These are phyloP conservation scores for Phorcus lineatus DNA, from an alignment of 2,888 invertebrate species.

Conservation along the genomic window DNA sequence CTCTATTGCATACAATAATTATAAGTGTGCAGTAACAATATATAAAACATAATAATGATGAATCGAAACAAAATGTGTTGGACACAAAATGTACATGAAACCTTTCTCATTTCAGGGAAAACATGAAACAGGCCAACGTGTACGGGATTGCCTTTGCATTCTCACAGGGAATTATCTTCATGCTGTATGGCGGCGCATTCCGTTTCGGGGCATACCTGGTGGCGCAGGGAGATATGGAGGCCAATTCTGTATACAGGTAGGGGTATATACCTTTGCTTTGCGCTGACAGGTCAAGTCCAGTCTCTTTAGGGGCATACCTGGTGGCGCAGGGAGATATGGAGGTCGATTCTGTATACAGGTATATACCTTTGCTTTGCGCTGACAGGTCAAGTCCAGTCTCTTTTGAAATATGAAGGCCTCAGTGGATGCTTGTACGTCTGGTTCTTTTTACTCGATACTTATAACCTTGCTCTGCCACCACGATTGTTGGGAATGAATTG, in stretches of 20 bases:
- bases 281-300: constrained; percentile 28
- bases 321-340: constrained; percentile 57
- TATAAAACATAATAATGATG: too few relatives aligned
- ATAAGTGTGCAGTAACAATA: too few relatives aligned
- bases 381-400: constrained; percentile 43
- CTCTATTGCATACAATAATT: too few relatives aligned
- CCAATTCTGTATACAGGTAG: constrained; percentile 64
- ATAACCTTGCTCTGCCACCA: too few relatives aligned
- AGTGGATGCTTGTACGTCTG: too few relatives aligned
- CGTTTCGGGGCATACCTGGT: constrained; percentile 67
- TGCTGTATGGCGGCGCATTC: constrained; percentile 64
- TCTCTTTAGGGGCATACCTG: constrained; percentile 66
- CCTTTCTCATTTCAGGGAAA: constrained; percentile 45
- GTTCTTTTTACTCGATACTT: too few relatives aligned
- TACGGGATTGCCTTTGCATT: constrained; percentile 57
- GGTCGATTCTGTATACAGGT: constrained; percentile 61
- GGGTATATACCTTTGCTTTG: neutral
- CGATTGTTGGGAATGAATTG: too few relatives aligned
- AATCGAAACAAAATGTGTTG: too few relatives aligned
- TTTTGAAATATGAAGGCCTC: too few relatives aligned
- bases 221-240: constrained; percentile 53
- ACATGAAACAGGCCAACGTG: constrained; percentile 53
- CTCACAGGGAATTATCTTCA: constrained; percentile 60
- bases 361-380: too few relatives aligned
- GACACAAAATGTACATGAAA: neutral